Evolutionary conservation across 92 coral and sea anemone species (phyloP), one percentile per base, ranked within the genome.

Genomic region (Siderastrea radians): DNA sequence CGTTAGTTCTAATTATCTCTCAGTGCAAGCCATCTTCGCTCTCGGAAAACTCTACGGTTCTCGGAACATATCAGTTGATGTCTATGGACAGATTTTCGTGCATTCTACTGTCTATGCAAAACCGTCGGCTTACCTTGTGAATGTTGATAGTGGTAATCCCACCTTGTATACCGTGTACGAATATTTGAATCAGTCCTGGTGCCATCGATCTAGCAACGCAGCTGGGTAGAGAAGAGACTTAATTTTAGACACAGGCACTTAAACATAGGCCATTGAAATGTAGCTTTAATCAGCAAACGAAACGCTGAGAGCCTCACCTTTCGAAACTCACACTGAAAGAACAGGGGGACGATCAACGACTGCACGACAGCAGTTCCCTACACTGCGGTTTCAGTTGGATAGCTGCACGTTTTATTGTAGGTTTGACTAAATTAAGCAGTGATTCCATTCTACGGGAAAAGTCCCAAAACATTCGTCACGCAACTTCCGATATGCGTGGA

Each of bases 111-210:
- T 47, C 48, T 3, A 67, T 13, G 19, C 15, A 1, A 14, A 15
- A 0, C 26, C 26, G n/a, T 17, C 8, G 6, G 4, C 53, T 1
- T 7, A 69, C 85, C 76, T 81, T 81, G 47, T 81, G 76, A 54
- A 81, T 81, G 76, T 68, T 53, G 2, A 81, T 16, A 6, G 76
- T 68, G 55, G 67, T 81, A 50, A 47, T 55, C 0, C 76, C 75
- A 7, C 85, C 85, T 45, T 81, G 85, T 45, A 81, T 1, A n/a
- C 85, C 85, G 7, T 43, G 64, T 8, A 54, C 85, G 26, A 81
- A 68, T 12, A 81, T 43, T 53, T 81, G 85, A 14, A 81, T 68
- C 9, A 13, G 11, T 55, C 16, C 52, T 53, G 85, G 85, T 45
- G 75, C 75, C 85, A 81, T 81, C 73, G 13, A 50, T 11, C 26